A percentile compares a stretch with the other conserved stretches of the same genome.
Evolutionary conservation across 2,797 vertebrate species (phyloP).

Genomic region (Tragopan temminckii): DNA sequence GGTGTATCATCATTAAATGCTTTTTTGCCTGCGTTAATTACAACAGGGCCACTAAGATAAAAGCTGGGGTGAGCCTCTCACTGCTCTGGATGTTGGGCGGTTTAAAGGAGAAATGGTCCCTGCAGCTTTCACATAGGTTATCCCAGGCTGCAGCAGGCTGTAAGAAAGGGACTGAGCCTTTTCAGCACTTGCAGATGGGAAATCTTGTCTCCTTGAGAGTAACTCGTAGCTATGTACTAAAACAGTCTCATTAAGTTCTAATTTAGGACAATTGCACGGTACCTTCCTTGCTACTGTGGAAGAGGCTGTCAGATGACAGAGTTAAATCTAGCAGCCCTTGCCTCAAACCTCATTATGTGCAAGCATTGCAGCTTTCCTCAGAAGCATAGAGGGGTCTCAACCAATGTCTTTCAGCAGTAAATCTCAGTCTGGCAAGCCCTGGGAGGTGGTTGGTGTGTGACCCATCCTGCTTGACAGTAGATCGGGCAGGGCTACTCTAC

Average conservation of each 20-base stretch:
- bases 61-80: neutral
- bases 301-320: neutral
- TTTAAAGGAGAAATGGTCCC: neutral
- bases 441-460: accelerated
- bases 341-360: neutral
- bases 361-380: neutral
- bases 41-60: neutral
- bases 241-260: neutral
- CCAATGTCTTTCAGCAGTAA: neutral
- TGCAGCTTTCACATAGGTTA: neutral
- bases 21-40: neutral
- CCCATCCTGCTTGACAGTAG: neutral
- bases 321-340: neutral
- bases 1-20: neutral
- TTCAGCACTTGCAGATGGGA: neutral
- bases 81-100: neutral
- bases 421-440: neutral
- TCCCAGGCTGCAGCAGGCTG: neutral
- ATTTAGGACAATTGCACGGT: neutral
- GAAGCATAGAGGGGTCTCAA: neutral
- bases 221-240: neutral
- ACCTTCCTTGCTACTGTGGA: neutral
- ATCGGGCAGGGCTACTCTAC: neutral
- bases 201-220: neutral
- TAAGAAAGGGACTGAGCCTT: neutral